Conservation (phyloP, 2,888 invertebrate genomes). For the Leucoma salicis region DNA sequence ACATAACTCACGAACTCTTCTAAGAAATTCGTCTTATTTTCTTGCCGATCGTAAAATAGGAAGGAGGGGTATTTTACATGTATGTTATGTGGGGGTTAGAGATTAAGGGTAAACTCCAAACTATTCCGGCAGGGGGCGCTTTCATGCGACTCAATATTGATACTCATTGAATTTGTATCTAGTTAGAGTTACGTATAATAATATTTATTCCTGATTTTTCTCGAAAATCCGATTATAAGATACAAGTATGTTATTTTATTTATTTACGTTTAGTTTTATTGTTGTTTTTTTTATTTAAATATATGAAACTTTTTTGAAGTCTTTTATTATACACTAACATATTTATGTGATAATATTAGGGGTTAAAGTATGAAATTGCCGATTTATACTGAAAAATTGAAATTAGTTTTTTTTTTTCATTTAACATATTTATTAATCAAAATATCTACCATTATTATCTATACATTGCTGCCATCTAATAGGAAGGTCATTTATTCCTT, state of each 20-base stretch:
- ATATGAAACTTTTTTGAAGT: no score
- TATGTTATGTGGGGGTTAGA: slow-evolving; percentile 31
- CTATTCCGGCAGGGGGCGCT: slow-evolving; percentile 29
- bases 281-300: not conserved
- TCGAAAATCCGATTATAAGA: slow-evolving; percentile 4
- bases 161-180: slow-evolving; percentile 29
- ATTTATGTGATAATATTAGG: no score
- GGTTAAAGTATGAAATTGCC: no score
- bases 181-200: slow-evolving; percentile 1
- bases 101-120: slow-evolving; percentile 45
- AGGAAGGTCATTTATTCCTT: no score
- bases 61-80: slow-evolving; percentile 53
- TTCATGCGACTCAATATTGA: slow-evolving; percentile 22
- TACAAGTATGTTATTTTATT: slow-evolving; percentile 1
- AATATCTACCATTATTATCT: no score
- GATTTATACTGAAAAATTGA: no score
- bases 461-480: no score
- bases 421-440: no score
- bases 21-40: slow-evolving; percentile 51
- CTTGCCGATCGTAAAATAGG: slow-evolving; percentile 54
- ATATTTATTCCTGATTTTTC: slow-evolving; percentile 1
- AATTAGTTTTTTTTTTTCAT: no score
- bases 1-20: slow-evolving; percentile 23
- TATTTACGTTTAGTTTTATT: not conserved
- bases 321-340: no score